Evolutionary conservation across 2,888 invertebrate species (phyloP), one percentile per base, ranked within the genome.

Genomic region (Aleiodes testaceus): DNA sequence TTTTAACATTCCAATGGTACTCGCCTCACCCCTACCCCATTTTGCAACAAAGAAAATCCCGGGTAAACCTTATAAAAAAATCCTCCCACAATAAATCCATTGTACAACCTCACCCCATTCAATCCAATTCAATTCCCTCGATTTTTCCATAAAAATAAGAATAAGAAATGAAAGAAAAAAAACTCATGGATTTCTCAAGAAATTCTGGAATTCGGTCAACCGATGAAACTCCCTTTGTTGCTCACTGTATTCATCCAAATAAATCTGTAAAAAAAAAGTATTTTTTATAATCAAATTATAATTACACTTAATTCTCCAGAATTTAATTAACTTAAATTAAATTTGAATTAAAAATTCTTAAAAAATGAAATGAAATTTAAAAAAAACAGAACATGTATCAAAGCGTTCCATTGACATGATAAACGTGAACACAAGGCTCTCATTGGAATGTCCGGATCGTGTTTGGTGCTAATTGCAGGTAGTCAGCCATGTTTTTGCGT

Each of bases 41-140:
- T 83, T 83, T 83, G 76, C 82, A 81, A 83, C 84, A 85, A 85
- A 74, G 82, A 74, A 79, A 77, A 79, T 74, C 79, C 79, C 81
- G 73, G 76, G 79, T 79, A 78, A 78, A 80, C 79, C 81, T 81
- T 82, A 80, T 83, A 84, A 83, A 36, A 36, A 84, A 85, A 82
- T 81, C 79, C 77, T 75, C 74, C 77, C 71, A 82, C 83, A 84
- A 84, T 82, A 76, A 79, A 71, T 75, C 75, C 77, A 81, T 85
- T 85, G 84, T 85, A 74, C 78, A 18, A 77, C 78, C 78, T 84
- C 83, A 84, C 81, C 84, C 84, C 83, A 79, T 83, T 82, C 78
- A 47, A 75, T 78, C 77, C 78, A 78, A 79, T 81, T 77, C 79
- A 80, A 77, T 73, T 79, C 74, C 75, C 72, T 77, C n/a, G 77